These are phyloP conservation scores for Phrynosoma platyrhinos DNA, from an alignment of 2,113 vertebrate genomes.

Conservation along the genomic window DNA sequence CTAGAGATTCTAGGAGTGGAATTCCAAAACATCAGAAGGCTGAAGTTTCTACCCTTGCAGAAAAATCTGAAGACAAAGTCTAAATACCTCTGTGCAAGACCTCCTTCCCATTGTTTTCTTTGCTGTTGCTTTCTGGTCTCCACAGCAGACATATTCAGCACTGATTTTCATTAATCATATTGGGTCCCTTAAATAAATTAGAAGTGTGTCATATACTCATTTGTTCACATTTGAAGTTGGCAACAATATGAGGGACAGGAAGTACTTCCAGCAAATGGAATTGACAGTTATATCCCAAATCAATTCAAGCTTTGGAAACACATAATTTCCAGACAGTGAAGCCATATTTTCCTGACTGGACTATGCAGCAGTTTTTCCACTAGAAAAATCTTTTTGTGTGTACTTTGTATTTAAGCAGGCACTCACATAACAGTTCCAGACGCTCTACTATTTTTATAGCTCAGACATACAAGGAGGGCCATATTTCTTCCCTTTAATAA, in stretches of 20 bases:
- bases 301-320: background rate
- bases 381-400: conserved; percentile 17
- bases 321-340: conserved; percentile 39
- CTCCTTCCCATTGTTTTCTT: background rate
- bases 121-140: background rate
- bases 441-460: conserved; percentile 64
- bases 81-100: background rate
- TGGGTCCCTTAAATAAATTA: background rate
- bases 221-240: background rate
- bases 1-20: background rate
- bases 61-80: background rate
- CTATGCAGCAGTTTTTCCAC: conserved; percentile 43
- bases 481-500: conserved; percentile 22
- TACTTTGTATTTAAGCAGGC: conserved; percentile 44
- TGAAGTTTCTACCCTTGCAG: background rate
- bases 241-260: background rate
- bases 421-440: conserved; percentile 73
- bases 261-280: background rate
- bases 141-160: background rate
- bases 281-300: background rate
- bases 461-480: conserved; percentile 57
- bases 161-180: background rate
- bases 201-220: background rate
- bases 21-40: background rate
- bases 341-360: conserved; percentile 43